Evolutionary conservation across 2,113 vertebrate species (phyloP).

Genomic region (Larimichthys crocea): DNA sequence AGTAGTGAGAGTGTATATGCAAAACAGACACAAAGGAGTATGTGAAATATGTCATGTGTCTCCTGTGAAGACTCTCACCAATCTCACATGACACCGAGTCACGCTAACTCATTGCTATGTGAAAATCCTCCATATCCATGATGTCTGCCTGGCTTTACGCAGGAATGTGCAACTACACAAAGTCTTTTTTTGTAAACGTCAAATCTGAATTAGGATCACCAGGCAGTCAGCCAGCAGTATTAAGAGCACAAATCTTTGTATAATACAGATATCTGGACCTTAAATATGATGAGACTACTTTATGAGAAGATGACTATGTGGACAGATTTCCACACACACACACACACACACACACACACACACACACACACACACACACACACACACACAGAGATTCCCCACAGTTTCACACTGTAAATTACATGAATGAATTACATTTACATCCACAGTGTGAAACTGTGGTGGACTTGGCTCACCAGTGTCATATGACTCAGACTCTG

Average conservation of each 20-base stretch:
- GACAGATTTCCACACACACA: not conserved
- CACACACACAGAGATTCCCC: too few species aligned
- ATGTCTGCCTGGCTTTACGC: not conserved
- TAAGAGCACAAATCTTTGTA: not conserved
- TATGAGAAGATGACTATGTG: not conserved
- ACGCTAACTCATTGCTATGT: not conserved
- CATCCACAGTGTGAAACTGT: not conserved
- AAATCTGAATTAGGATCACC: not conserved
- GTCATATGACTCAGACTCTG: not conserved
- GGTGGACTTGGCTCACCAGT: too few species aligned
- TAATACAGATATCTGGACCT: not conserved
- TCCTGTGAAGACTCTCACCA: not conserved
- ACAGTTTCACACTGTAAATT: too few species aligned
- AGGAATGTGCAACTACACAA: not conserved
- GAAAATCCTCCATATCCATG: not conserved
- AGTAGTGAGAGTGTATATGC: not conserved
- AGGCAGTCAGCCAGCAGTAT: not conserved
- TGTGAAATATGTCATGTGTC: conserved; percentile 4
- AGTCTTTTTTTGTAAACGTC: not conserved
- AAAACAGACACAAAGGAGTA: not conserved
- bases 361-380: too few species aligned
- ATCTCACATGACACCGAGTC: conserved; percentile 6
- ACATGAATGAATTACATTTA: too few species aligned
- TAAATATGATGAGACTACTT: not conserved
- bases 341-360: too few species aligned